These are phyloP conservation scores for Cassiopea xamachana DNA, from an alignment of 30 jellyfish, hydroid and myxozoan species.

Conservation along the genomic window DNA sequence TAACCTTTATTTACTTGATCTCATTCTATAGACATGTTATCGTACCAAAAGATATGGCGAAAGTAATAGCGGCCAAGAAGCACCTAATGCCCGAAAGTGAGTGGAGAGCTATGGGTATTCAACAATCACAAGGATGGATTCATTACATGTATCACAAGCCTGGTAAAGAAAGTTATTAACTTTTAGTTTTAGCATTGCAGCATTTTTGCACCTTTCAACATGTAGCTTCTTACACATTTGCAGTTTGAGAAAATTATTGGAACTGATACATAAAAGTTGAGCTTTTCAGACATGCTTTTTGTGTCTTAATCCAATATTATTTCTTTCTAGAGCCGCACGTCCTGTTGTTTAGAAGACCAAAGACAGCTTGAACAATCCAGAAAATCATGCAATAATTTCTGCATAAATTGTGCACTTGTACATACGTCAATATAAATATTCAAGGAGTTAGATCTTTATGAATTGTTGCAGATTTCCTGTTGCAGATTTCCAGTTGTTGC, in stretches of 20 bases:
- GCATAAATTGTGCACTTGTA: conserved; percentile 1
- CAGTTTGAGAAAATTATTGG: no score
- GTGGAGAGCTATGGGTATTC: conserved; percentile 92
- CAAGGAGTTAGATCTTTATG: neutral
- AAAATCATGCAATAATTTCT: neutral
- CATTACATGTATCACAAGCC: conserved; percentile 97
- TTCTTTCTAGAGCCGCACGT: conserved; percentile 75
- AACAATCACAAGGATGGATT: conserved; percentile 96
- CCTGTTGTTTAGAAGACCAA: conserved; percentile 74
- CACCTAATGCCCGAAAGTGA: conserved; percentile 80
- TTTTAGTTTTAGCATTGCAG: no score
- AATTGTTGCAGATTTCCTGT: neutral
- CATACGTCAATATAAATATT: conserved; percentile 31
- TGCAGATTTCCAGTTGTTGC: neutral
- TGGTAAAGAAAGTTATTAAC: conserved; percentile 49
- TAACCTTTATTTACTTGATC: neutral
- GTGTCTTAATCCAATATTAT: neutral
- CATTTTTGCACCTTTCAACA: no score
- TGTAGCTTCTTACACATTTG: no score
- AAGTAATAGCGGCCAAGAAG: conserved; percentile 75
- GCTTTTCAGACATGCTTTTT: neutral
- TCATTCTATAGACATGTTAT: conserved; percentile 80
- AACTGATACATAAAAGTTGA: neutral
- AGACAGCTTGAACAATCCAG: conserved; percentile 15
- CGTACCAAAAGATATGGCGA: conserved; percentile 92